These are phyloP conservation scores for Ericerus pela DNA, from an alignment of 1,140 invertebrate species.

Conservation along the genomic window DNA sequence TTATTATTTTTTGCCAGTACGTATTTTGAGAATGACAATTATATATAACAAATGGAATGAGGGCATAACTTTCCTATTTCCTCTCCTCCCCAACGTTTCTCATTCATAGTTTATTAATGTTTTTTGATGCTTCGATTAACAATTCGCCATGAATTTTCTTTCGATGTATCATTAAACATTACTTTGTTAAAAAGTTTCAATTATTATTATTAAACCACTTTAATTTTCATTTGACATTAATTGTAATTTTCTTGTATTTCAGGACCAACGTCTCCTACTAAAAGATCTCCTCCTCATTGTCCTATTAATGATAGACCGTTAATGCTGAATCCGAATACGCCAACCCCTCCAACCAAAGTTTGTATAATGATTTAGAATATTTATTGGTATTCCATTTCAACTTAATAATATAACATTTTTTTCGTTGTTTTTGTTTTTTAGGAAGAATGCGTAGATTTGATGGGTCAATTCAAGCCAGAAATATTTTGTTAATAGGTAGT, in stretches of 20 bases:
- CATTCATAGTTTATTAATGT: no score
- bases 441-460: conserved; percentile 66
- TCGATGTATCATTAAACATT: no score
- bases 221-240: conserved; percentile 4
- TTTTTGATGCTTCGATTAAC: no score
- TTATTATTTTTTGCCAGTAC: no score
- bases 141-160: no score
- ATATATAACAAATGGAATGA: no score
- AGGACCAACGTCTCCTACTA: conserved; percentile 39
- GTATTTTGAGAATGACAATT: no score
- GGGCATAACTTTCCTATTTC: no score
- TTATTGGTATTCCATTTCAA: neutral
- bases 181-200: no score
- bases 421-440: conserved; percentile 26
- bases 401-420: neutral
- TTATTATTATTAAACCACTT: no score
- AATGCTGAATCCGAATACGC: neutral
- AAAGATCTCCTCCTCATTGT: conserved; percentile 31
- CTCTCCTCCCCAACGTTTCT: no score
- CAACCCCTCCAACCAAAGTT: neutral
- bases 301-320: neutral
- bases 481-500: conserved; percentile 67
- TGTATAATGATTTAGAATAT: neutral
- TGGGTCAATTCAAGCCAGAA: conserved; percentile 68
- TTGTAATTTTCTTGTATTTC: conserved; percentile 28